Base-by-base conservation (phyloP, 2,113 vertebrate species). In the Fukomys damarensis region DNA sequence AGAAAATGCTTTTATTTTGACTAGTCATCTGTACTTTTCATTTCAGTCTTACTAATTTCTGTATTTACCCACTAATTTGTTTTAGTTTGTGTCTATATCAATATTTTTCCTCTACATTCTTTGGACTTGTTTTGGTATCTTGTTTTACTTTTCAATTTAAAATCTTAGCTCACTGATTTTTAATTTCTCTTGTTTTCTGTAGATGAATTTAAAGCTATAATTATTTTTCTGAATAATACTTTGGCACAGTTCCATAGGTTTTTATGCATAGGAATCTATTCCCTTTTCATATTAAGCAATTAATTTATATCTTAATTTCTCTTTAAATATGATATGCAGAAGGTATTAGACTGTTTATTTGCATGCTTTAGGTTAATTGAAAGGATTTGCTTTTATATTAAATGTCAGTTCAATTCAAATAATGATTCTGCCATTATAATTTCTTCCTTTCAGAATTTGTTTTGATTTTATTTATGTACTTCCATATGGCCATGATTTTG, bases 231-330 rank as follows among this genome's bases (percentile, higher is more conserved):
- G 49, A 79, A 65, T 79, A 83, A 74, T 59, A 59, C 32, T 84
- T 77, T 92, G 17, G 4, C 90, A 49, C 58, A 19, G 89, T 88
- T 79, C 52, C 16, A 41, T 72, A 65, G 43, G 19, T 32, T 54
- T 49, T 77, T 77, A 77, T 77, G 32, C 19, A 54, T 13, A 82
- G 3, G 8, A 5, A 35, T 72, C 30, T 90, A 86, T 70, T 14
- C 10, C 12, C 28, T 54, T 82, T 91, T 84, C 19, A 41, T 65
- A 52, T 54, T 85, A 90, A 93, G 12, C 20, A 70, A 89, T 74
- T 88, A 20, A 56, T 86, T 86, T 68, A 86, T 92, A 35, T 58
- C 30, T 96, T 89, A 93, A 74, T 84, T 86, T 83, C 49, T 81
- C 74, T 49, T 74, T 83, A 92, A 89, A n/a, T 54, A 85, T 59